These are phyloP conservation scores for Portevinia maculata DNA, from an alignment of 2,888 invertebrate species.

Conservation along the genomic window DNA sequence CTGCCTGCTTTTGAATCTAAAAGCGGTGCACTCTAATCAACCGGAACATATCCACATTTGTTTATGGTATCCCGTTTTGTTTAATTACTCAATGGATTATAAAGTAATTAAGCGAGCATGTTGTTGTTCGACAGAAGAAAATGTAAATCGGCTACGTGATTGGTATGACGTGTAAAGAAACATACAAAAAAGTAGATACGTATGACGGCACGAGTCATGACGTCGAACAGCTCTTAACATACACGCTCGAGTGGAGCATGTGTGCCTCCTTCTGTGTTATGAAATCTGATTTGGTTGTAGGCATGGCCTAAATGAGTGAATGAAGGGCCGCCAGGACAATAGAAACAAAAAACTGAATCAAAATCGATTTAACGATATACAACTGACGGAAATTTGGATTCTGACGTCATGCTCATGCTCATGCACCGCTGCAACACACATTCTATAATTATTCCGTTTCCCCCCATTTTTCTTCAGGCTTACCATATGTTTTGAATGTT, in stretches of 20 bases:
- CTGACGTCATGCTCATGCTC: conserved; percentile 27
- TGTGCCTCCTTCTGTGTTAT: neutral
- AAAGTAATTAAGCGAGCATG: conserved; percentile 54
- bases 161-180: conserved; percentile 31
- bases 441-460: conserved; percentile 23
- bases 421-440: conserved; percentile 41
- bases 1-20: too few relatives aligned
- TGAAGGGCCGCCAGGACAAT: conserved; percentile 50
- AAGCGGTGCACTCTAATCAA: conserved; percentile 50
- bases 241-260: conserved; percentile 42
- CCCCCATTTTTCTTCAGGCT: neutral
- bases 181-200: neutral
- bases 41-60: conserved; percentile 31
- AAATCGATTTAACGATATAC: conserved; percentile 62
- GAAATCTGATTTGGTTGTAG: conserved; percentile 20
- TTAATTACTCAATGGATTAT: conserved; percentile 63
- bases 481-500: conserved; percentile 10
- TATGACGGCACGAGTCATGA: conserved; percentile 56
- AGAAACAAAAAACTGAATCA: conserved; percentile 16
- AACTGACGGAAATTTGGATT: conserved; percentile 56
- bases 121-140: conserved; percentile 14
- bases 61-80: conserved; percentile 53
- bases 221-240: conserved; percentile 58
- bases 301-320: conserved; percentile 37
- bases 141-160: conserved; percentile 42